Evolutionary conservation across 2,113 vertebrate genomes (phyloP), one percentile per base, ranked within the genome.

Genomic region (Clarias gariepinus): DNA sequence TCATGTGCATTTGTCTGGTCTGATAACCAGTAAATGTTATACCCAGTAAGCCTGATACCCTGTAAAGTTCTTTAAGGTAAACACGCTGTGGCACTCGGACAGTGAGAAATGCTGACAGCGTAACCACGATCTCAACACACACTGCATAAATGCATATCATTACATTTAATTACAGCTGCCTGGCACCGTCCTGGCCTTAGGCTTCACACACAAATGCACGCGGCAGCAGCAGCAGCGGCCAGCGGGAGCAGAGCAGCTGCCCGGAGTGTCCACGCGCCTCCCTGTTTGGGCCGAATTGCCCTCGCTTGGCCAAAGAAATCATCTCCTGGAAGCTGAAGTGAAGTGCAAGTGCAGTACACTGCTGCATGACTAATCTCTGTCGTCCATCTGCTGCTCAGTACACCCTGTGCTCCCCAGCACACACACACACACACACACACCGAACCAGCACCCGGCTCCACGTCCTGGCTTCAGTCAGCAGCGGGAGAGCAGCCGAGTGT

Each of bases 311-410:
- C 69, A 57, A 68, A 78, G 19, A 83, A n/a, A 33, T n/a, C 11
- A 53, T 78, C 81, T 86, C 85, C 89, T 87, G 83, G 81, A 90
- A 88, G 89, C 87, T 87, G 83, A 83, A 88, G 76, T 77, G 85
- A 77, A 85, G 85, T 84, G 80, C 82, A 86, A 85, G 87, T 87
- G 86, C 78, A 87, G 85, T 83, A 88, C 88, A 85, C 71, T 88
- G 83, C 85, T 85, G 88, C 85, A 87, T 89, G 91, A 91, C 89
- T 90, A 91, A 91, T 91, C 91, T 90, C 77, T 55, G 77, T 85
- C 81, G 79, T 86, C 88, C 89, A 90, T 91, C 89, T 91, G 91
- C 87, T 88, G 79, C 85, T 61, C 83, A 16, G 77, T 85, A 53
- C 76, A 80, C 81, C 19, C 88, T 41, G 58, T 73, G 55, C 73